Evolutionary conservation across 2,797 vertebrate genomes (phyloP).

Genomic region (Heterohyrax brucei): DNA sequence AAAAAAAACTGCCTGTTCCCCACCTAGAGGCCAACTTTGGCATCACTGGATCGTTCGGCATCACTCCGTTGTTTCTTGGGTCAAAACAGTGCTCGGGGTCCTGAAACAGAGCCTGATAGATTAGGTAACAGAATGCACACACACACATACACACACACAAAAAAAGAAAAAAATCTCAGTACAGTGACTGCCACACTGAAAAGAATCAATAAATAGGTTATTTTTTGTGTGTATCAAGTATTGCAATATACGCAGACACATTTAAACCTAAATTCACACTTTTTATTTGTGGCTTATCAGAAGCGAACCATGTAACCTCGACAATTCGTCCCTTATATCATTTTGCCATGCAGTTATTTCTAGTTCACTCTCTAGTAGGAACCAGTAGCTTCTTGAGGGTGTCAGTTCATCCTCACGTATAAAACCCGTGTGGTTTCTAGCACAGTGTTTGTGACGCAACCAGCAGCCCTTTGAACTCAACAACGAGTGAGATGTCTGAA

Average conservation of each 20-base stretch:
- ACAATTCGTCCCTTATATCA: not conserved
- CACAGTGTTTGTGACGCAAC: not conserved
- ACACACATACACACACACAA: not conserved
- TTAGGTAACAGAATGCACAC: not conserved
- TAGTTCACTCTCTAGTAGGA: not conserved
- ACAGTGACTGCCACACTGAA: not conserved
- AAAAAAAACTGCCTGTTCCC: not conserved
- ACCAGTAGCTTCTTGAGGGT: not conserved
- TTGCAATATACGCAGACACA: not conserved
- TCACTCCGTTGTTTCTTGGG: not conserved
- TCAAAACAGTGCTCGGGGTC: not conserved
- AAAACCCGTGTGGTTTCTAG: conserved; percentile 21
- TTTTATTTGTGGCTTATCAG: not conserved
- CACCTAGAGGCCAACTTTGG: not conserved
- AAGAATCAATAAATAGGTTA: not conserved
- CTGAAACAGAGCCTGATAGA: not conserved
- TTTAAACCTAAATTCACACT: not conserved
- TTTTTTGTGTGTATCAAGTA: not conserved
- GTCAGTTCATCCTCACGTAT: not conserved
- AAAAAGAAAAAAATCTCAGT: not conserved
- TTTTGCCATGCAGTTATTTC: not conserved
- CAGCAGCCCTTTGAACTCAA: not conserved
- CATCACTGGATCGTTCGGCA: not conserved
- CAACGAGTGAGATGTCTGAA: not conserved
- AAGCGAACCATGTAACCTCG: not conserved